A percentile compares a stretch with the other conserved stretches of the same genome.
These are phyloP conservation scores for Protonemura montana DNA, from an alignment of 2,888 invertebrate genomes.

Conservation along the genomic window DNA sequence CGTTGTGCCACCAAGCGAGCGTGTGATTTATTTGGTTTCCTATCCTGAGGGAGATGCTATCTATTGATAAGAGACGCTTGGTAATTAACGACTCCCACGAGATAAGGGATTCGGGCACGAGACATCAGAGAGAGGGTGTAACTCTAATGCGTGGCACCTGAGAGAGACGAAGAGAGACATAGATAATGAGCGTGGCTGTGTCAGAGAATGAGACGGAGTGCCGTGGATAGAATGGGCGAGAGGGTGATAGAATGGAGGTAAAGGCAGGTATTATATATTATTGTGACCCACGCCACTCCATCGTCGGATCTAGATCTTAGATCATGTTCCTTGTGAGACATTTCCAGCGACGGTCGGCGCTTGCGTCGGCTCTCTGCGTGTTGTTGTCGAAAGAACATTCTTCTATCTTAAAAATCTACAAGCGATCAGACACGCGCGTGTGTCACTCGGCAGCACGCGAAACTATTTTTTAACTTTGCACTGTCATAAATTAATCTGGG, in stretches of 20 bases:
- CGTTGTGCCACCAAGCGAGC: background rate
- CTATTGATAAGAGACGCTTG: constrained; percentile 45
- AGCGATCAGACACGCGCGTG: constrained; percentile 30
- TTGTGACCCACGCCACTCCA: constrained; percentile 31
- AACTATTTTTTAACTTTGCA: constrained; percentile 13
- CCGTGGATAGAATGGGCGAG: background rate
- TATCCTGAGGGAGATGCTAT: constrained; percentile 45
- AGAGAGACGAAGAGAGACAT: background rate
- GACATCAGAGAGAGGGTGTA: background rate
- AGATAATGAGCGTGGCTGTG: background rate
- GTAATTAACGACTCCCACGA: constrained; percentile 49
- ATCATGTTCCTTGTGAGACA: constrained; percentile 25
- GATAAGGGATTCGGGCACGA: constrained; percentile 26
- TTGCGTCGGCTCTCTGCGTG: constrained; percentile 3
- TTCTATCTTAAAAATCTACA: constrained; percentile 40
- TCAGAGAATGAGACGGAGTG: background rate
- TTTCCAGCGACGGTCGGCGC: background rate
- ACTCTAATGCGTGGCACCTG: background rate
- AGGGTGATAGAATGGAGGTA: constrained; percentile 1
- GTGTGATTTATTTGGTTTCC: constrained; percentile 49
- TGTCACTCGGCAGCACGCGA: constrained; percentile 38
- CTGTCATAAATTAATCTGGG: background rate
- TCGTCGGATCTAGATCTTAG: constrained; percentile 24
- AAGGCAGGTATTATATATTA: constrained; percentile 8
- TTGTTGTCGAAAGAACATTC: background rate